Percentiles rank a stretch among this genome's conserved stretches.
Conservation (phyloP, 2,113 vertebrate species). For the Dolichallabes microphthalmus region DNA sequence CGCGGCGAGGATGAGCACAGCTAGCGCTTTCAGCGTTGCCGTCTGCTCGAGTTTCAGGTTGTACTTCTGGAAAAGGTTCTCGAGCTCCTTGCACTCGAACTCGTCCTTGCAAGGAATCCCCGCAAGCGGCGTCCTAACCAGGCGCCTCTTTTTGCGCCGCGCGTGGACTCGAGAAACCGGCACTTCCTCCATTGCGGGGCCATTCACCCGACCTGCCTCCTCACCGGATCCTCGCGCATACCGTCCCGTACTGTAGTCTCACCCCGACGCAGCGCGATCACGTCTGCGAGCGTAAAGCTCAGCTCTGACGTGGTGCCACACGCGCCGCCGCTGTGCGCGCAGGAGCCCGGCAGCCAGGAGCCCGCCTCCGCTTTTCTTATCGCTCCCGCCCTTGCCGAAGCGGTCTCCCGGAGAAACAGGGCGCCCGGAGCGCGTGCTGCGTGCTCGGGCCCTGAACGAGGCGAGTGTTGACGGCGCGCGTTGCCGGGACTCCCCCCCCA, state of each 20-base stretch:
- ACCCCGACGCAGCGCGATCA: conserved; percentile 39
- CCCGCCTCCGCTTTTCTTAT: conserved; percentile 46
- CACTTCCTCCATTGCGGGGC: conserved; percentile 91
- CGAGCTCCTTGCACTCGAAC: conserved; percentile 93
- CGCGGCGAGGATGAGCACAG: conserved; percentile 87
- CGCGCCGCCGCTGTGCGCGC: conserved; percentile 48
- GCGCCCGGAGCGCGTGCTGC: conserved; percentile 58
- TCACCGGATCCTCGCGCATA: conserved; percentile 29
- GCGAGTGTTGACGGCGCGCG: conserved; percentile 53
- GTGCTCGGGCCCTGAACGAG: conserved; percentile 53
- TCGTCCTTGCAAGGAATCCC: conserved; percentile 84
- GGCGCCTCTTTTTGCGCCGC: conserved; percentile 80
- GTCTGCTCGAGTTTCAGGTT: conserved; percentile 98
- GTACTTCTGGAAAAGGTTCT: conserved; percentile 94
- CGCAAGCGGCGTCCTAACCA: conserved; percentile 71
- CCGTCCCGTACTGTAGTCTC: not conserved
- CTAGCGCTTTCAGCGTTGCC: conserved; percentile 92
- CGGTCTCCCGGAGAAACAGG: conserved; percentile 48
- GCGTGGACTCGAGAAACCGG: conserved; percentile 83
- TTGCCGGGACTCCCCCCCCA: conserved; percentile 55
- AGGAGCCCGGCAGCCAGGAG: not conserved
- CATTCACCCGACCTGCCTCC: conserved; percentile 84
- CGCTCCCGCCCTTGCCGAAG: conserved; percentile 27
- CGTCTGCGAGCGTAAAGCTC: not conserved
- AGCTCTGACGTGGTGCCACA: conserved; percentile 37